Evolutionary conservation across 2,888 invertebrate genomes (phyloP).

Genomic region (Melieria picta): DNA sequence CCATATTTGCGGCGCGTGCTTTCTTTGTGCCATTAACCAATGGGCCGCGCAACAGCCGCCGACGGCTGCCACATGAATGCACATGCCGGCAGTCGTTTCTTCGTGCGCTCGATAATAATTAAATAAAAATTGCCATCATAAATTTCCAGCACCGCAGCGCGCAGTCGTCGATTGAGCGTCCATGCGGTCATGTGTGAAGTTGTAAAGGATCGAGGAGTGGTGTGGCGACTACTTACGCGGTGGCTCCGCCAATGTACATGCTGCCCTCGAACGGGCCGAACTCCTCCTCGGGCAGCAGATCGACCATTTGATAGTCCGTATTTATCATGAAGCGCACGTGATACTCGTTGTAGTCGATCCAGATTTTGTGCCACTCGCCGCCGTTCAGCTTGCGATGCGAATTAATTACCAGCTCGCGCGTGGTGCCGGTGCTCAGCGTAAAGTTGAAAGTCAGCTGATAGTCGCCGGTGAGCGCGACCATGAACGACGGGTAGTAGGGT

Average conservation of each 20-base stretch:
- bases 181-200: background rate
- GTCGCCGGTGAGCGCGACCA: conserved; percentile 89
- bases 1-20: too few relatives aligned
- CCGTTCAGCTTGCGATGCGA: conserved; percentile 85
- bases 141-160: conserved; percentile 51
- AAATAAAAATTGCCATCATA: conserved; percentile 55
- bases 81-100: background rate
- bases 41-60: too few relatives aligned
- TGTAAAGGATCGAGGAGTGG: background rate
- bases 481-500: conserved; percentile 89
- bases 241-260: conserved; percentile 93
- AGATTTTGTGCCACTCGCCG: conserved; percentile 96
- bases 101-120: conserved; percentile 47
- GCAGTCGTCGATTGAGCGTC: conserved; percentile 38
- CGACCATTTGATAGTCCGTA: conserved; percentile 88
- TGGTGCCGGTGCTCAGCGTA: conserved; percentile 84
- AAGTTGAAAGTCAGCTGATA: conserved; percentile 90
- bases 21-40: too few relatives aligned
- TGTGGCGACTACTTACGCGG: conserved; percentile 74
- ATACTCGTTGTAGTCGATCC: conserved; percentile 94
- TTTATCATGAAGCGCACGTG: conserved; percentile 94
- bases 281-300: conserved; percentile 84
- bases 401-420: conserved; percentile 83
- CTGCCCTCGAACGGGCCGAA: conserved; percentile 93
- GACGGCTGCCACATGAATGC: too few relatives aligned